A percentile compares a stretch with the other conserved stretches of the same genome.
phyloP scores from a whole-genome alignment of 2,888 invertebrate genomes.

The Callosobruchus maculatus region DNA sequence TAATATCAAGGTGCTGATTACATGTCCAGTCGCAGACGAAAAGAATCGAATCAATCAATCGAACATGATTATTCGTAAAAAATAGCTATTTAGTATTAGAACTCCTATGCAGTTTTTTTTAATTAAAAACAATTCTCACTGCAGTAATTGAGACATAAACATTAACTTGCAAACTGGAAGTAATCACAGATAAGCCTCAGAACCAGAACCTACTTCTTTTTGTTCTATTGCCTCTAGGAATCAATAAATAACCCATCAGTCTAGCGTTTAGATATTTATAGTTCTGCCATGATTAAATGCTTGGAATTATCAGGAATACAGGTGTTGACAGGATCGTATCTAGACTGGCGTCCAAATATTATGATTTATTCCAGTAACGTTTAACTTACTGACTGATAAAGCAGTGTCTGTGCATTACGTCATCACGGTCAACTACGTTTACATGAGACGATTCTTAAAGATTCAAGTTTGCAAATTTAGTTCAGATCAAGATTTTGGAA shows the following conservation, averaged over 20 bases:
- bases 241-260: not conserved
- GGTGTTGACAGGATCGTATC: constrained; percentile 39
- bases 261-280: not conserved
- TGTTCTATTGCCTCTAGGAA: not conserved
- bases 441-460: not conserved
- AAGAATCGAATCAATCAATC: too few species aligned
- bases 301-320: constrained; percentile 38
- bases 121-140: too few species aligned
- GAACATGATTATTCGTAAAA: too few species aligned
- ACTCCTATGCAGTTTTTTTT: too few species aligned
- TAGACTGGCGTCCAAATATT: constrained; percentile 41
- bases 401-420: not conserved
- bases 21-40: too few species aligned
- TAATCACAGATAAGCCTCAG: too few species aligned
- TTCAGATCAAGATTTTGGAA: too few species aligned
- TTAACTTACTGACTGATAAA: constrained; percentile 17
- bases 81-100: too few species aligned
- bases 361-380: constrained; percentile 37
- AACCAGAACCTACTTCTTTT: not conserved
- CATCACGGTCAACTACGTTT: not conserved
- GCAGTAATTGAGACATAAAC: too few species aligned
- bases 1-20: too few species aligned
- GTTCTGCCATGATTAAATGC: constrained; percentile 31
- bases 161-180: too few species aligned
- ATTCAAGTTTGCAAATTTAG: not conserved